Percentiles rank a stretch among this genome's conserved stretches.
Evolutionary conservation across 1,140 invertebrate species (phyloP).

Genomic region (Cheumatopsyche charites): DNA sequence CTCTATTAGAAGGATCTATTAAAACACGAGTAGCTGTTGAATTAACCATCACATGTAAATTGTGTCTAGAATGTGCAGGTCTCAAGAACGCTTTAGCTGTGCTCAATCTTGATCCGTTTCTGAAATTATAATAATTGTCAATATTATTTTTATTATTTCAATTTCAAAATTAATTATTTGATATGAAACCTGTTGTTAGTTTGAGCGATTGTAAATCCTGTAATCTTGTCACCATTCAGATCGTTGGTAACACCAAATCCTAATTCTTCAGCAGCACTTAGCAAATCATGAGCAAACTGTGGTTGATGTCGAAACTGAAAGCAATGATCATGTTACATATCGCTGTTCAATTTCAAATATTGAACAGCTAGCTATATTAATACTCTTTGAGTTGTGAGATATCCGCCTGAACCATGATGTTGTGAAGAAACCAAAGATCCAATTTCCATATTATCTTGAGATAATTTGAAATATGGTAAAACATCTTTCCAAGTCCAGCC

Average conservation of each 20-base stretch:
- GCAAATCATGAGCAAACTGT: constrained; percentile 56
- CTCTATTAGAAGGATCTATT: constrained; percentile 60
- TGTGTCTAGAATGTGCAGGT: constrained; percentile 74
- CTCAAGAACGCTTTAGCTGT: constrained; percentile 81
- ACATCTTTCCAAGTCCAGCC: constrained; percentile 93
- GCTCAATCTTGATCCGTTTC: constrained; percentile 86
- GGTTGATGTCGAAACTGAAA: constrained; percentile 58
- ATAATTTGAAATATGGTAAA: constrained; percentile 84
- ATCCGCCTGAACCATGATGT: constrained; percentile 78
- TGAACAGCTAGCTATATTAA: not conserved
- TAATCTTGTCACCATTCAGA: constrained; percentile 81
- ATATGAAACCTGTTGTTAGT: constrained; percentile 70
- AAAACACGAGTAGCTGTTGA: constrained; percentile 70
- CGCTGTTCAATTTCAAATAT: not conserved
- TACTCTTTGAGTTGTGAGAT: constrained; percentile 62
- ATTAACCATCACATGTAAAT: constrained; percentile 79
- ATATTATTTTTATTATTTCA: not conserved
- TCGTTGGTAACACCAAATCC: constrained; percentile 61
- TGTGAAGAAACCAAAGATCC: constrained; percentile 71
- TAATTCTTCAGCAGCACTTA: constrained; percentile 56
- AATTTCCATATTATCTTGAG: constrained; percentile 81
- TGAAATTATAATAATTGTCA: constrained; percentile 14
- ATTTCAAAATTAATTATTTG: not conserved
- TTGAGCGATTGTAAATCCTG: constrained; percentile 84
- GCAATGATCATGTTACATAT: not conserved